These are phyloP conservation scores for Melipona bicolor DNA, from an alignment of 2,888 invertebrate genomes.

Conservation along the genomic window DNA sequence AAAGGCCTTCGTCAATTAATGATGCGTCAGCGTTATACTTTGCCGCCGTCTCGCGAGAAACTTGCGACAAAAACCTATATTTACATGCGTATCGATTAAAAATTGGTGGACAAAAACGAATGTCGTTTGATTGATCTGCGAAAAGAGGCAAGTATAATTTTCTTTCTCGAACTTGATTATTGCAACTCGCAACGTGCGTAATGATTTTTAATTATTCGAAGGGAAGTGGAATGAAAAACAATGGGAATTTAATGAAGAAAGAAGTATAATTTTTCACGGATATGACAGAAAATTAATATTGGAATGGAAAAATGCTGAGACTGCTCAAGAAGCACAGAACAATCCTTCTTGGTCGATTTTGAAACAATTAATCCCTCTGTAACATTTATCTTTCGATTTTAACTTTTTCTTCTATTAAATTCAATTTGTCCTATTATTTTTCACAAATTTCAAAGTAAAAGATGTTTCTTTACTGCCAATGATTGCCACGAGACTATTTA, in stretches of 20 bases:
- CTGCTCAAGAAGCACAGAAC: not conserved
- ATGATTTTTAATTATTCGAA: constrained; percentile 16
- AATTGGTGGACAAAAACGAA: not conserved
- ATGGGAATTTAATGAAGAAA: not conserved
- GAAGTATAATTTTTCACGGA: not conserved
- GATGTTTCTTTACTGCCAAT: too few species aligned
- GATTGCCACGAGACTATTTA: too few species aligned
- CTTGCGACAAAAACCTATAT: constrained; percentile 11
- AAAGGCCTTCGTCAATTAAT: constrained; percentile 13
- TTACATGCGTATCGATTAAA: not conserved
- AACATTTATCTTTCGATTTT: not conserved
- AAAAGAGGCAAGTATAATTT: not conserved
- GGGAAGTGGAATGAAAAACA: too few species aligned
- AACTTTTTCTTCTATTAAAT: not conserved
- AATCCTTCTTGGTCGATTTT: not conserved
- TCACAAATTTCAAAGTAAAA: too few species aligned
- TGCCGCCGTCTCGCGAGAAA: not conserved
- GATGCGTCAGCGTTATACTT: not conserved
- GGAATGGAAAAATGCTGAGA: constrained; percentile 18
- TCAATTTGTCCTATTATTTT: not conserved
- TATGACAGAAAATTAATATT: not conserved
- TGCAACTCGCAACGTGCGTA: not conserved
- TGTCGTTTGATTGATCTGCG: too few species aligned
- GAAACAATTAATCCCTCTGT: not conserved
- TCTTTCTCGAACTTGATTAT: not conserved